Evolutionary conservation across 2,888 invertebrate genomes (phyloP).

Genomic region (Thymelicus sylvestris): DNA sequence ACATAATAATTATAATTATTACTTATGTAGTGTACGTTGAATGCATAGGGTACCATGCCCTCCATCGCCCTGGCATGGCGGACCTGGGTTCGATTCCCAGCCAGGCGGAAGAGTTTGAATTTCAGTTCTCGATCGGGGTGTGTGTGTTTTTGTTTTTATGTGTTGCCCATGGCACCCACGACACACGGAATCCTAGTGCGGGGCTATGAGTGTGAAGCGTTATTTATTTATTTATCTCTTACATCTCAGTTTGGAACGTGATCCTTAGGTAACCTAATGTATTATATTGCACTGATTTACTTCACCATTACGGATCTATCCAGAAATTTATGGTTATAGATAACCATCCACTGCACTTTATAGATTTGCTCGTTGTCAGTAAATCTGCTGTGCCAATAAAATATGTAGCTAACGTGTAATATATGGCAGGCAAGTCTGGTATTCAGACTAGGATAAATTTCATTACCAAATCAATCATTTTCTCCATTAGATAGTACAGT

Average conservation of each 20-base stretch:
- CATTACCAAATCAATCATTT: not conserved
- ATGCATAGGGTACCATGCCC: too few species aligned
- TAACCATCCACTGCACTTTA: slow-evolving; percentile 23
- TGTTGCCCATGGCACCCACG: too few species aligned
- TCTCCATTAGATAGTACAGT: not conserved
- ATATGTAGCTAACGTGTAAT: not conserved
- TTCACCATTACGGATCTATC: slow-evolving; percentile 22
- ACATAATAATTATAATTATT: too few species aligned
- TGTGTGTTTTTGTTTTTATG: too few species aligned
- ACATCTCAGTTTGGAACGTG: not conserved
- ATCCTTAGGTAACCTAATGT: not conserved
- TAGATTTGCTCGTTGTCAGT: slow-evolving; percentile 29
- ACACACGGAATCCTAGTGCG: too few species aligned
- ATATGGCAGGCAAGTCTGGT: not conserved
- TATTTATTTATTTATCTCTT: too few species aligned
- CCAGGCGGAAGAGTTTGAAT: too few species aligned
- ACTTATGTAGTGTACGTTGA: too few species aligned
- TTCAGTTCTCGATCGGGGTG: too few species aligned
- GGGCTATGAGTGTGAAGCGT: too few species aligned
- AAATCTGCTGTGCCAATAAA: slow-evolving; percentile 13
- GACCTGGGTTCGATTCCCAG: too few species aligned
- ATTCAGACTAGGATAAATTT: not conserved
- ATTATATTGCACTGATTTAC: slow-evolving; percentile 33
- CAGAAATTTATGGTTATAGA: slow-evolving; percentile 33
- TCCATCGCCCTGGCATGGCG: too few species aligned